Conservation (phyloP, 2,113 vertebrate species). For the Callochromis pleurospilus region DNA sequence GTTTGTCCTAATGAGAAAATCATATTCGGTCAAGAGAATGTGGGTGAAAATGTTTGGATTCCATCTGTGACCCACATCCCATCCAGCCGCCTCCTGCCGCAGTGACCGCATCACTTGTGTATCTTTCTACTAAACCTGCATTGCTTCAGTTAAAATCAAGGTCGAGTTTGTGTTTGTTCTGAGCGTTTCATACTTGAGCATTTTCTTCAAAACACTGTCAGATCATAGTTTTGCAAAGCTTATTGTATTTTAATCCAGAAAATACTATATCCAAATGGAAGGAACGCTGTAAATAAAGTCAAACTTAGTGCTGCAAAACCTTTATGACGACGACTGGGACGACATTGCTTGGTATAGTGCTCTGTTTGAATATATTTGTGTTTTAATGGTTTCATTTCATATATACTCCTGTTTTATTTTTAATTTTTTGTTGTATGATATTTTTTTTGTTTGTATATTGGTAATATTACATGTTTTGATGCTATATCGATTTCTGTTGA, state of each 20-base stretch:
- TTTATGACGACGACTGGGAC: constrained; percentile 5
- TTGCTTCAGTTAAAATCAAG: neutral
- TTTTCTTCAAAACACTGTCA: constrained; percentile 6
- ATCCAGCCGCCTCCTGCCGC: neutral
- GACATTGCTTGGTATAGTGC: constrained; percentile 25
- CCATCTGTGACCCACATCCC: neutral
- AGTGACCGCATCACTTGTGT: neutral
- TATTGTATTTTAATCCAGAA: constrained; percentile 14
- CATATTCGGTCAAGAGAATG: neutral
- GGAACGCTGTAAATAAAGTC: constrained; percentile 44
- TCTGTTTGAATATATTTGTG: constrained; percentile 49
- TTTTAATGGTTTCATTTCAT: constrained; percentile 23
- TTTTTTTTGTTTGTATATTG: constrained; percentile 58
- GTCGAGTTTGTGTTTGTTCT: neutral
- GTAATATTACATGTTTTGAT: constrained; percentile 43
- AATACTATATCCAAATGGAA: constrained; percentile 5
- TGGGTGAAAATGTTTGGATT: neutral
- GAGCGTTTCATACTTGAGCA: neutral
- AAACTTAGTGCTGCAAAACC: constrained; percentile 28
- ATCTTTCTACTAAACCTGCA: neutral
- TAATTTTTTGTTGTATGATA: constrained; percentile 13
- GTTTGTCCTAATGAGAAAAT: neutral
- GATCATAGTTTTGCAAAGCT: constrained; percentile 7
- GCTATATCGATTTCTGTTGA: constrained; percentile 48
- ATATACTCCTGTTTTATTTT: constrained; percentile 27